phyloP scores from a whole-genome alignment of 2,797 vertebrate genomes.

The Spinus olivaceus region DNA sequence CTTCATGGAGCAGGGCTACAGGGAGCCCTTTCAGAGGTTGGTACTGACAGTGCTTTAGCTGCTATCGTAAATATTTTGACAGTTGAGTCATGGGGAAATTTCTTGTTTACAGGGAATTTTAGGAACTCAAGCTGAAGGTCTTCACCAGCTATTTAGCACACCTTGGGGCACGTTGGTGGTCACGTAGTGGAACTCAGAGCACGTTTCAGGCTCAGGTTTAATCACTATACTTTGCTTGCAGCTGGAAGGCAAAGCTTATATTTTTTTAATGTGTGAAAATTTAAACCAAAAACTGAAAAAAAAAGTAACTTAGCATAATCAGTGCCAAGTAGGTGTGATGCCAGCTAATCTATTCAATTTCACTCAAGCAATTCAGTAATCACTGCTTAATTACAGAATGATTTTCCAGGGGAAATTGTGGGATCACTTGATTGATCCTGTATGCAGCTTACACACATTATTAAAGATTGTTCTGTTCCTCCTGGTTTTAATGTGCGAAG shows the following conservation, averaged over 20 bases:
- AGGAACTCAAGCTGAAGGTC: conserved; percentile 41
- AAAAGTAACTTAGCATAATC: not conserved
- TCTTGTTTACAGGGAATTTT: conserved; percentile 47
- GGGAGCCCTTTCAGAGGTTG: not conserved
- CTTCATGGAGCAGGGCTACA: not conserved
- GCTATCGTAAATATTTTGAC: conserved; percentile 59
- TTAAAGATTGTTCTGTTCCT: not conserved
- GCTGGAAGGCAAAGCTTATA: not conserved
- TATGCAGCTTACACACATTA: not conserved
- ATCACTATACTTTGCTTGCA: not conserved
- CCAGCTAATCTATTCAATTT: not conserved
- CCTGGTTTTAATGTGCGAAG: not conserved
- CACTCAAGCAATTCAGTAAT: not conserved
- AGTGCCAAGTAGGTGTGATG: not conserved
- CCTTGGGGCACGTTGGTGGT: not conserved
- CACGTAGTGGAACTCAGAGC: not conserved
- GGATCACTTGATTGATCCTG: not conserved
- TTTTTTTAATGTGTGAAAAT: not conserved
- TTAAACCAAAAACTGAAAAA: not conserved
- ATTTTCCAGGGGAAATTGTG: not conserved
- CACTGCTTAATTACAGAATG: not conserved
- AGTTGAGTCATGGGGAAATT: conserved; percentile 48
- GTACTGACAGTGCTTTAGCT: conserved; percentile 23
- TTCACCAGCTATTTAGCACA: conserved; percentile 1
- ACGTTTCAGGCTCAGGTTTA: not conserved